Conservation (phyloP, 1,140 invertebrate species). For the Hestina assimilis region DNA sequence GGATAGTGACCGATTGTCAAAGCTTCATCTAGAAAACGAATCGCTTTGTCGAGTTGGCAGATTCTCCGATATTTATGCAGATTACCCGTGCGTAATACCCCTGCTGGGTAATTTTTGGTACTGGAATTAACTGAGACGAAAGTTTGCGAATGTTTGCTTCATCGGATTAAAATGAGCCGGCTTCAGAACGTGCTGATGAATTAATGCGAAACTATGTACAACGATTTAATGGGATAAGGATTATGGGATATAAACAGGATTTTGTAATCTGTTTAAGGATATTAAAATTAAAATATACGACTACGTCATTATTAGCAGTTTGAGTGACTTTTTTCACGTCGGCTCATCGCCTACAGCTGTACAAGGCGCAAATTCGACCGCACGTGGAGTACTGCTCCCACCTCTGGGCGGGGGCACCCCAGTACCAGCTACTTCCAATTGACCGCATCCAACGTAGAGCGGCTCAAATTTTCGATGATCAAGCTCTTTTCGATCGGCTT, state of each 20-base stretch:
- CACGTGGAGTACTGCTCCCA: too few species aligned
- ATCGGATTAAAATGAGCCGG: slow-evolving; percentile 19
- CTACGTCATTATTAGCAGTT: too few species aligned
- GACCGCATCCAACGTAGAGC: too few species aligned
- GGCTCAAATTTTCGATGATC: too few species aligned
- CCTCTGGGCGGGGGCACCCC: too few species aligned
- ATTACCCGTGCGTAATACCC: slow-evolving; percentile 28
- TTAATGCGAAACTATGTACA: slow-evolving; percentile 17
- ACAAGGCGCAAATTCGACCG: too few species aligned
- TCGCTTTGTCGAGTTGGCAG: slow-evolving; percentile 16
- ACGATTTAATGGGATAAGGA: background rate
- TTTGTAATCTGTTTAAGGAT: background rate
- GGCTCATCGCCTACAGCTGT: too few species aligned
- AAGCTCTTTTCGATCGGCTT: too few species aligned
- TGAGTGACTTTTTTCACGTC: too few species aligned
- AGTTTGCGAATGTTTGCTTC: slow-evolving; percentile 18
- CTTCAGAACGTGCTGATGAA: slow-evolving; percentile 14
- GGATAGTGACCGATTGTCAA: too few species aligned
- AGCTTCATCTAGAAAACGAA: slow-evolving; percentile 1
- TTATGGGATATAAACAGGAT: background rate
- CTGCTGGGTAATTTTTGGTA: slow-evolving; percentile 23
- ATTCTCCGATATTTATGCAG: slow-evolving; percentile 40
- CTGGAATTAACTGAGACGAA: slow-evolving; percentile 5
- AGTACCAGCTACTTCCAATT: too few species aligned
- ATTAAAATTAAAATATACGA: too few species aligned